Conservation (phyloP, 2,797 vertebrate genomes). For the Agapornis canus region DNA sequence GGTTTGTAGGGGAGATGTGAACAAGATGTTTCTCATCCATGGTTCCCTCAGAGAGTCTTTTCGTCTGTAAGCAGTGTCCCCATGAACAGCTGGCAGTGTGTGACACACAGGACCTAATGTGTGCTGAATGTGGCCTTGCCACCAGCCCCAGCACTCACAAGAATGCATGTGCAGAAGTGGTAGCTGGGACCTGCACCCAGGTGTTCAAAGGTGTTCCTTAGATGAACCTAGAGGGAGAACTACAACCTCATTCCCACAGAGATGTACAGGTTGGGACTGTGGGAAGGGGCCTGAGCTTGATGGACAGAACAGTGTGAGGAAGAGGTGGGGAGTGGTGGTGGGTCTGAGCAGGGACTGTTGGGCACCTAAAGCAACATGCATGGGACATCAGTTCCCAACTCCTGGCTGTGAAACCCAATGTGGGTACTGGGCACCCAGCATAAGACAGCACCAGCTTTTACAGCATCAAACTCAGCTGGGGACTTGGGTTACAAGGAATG, state of each 20-base stretch:
- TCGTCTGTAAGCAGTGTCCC: not conserved
- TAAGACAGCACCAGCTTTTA: not conserved
- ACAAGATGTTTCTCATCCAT: not conserved
- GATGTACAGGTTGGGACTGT: not conserved
- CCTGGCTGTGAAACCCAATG: not conserved
- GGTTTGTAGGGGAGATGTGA: not conserved
- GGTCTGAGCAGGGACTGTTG: not conserved
- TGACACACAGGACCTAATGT: not conserved
- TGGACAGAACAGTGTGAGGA: not conserved
- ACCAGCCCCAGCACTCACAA: not conserved
- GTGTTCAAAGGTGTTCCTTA: not conserved
- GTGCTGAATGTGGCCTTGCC: not conserved
- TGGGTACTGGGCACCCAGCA: not conserved
- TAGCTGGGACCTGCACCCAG: not conserved
- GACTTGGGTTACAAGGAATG: not conserved
- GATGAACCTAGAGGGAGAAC: not conserved
- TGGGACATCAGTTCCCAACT: not conserved
- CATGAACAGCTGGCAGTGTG: not conserved
- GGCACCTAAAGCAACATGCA: rapidly evolving
- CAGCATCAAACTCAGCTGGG: not conserved
- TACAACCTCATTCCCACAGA: not conserved
- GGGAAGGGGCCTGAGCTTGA: not conserved
- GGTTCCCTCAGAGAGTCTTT: not conserved
- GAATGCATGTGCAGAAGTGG: not conserved
- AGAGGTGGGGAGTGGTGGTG: not conserved